These are phyloP conservation scores for Nestor notabilis DNA, from an alignment of 2,113 vertebrate species.

Conservation along the genomic window DNA sequence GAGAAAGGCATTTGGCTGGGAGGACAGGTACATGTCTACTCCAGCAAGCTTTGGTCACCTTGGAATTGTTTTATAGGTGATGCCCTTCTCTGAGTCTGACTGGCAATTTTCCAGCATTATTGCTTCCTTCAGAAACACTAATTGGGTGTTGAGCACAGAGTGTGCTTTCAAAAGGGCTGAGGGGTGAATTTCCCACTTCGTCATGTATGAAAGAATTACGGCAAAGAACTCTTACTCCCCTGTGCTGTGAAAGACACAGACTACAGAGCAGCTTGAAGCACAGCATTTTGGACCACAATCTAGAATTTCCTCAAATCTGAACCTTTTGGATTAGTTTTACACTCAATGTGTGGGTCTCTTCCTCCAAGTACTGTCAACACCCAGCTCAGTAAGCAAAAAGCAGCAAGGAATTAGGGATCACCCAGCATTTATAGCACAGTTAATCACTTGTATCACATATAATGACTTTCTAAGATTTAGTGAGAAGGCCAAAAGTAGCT, in stretches of 20 bases:
- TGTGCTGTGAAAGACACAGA: not conserved
- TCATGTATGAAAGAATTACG: not conserved
- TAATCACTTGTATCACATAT: slow-evolving; percentile 12
- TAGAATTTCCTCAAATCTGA: slow-evolving; percentile 43
- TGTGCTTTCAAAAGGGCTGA: not conserved
- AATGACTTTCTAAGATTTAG: not conserved
- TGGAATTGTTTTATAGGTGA: not conserved
- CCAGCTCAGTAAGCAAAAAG: not conserved
- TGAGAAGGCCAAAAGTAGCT: not conserved
- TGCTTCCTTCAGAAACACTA: not conserved
- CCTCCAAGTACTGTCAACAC: slow-evolving; percentile 50
- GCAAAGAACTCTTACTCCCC: not conserved
- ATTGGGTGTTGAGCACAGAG: not conserved
- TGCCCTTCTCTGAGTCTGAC: not conserved
- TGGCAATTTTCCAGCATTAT: not conserved
- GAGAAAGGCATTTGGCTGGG: not conserved
- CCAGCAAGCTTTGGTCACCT: not conserved
- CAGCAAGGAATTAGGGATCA: not conserved
- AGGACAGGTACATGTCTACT: not conserved
- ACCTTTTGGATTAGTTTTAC: slow-evolving; percentile 24
- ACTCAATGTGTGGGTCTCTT: not conserved
- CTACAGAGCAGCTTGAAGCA: not conserved
- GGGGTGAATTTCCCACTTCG: not conserved
- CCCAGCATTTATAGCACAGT: not conserved
- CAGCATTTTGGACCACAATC: not conserved